Base-by-base conservation (phyloP, 2,113 vertebrate species). In the Grus americana region DNA sequence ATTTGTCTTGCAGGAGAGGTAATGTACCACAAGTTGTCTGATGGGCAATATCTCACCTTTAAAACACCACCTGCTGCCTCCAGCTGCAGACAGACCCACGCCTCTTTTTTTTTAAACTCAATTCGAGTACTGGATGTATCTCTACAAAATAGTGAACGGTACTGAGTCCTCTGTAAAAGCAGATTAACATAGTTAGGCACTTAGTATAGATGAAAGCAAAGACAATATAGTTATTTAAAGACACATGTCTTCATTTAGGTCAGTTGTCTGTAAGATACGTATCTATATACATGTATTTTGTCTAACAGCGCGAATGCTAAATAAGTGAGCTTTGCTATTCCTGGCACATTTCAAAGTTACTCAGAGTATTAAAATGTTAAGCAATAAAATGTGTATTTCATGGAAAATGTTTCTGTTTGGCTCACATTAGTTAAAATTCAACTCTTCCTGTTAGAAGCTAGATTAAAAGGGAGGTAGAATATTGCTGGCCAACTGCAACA, bases 331-430 rank as follows among this genome's bases (percentile, higher is more conserved):
- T 92, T 86, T 95, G n/a, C 49, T 88, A 81, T 93, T 94, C 47
- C 79, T 85, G 70, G 71, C 62, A 88, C 40, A 86, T 92, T 79
- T 82, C 47, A 65, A 63, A 95, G 57, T 87, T 94, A 59, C 26
- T 79, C 65, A 75, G 70, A 57, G 26, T 90, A 90, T 82, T 76
- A 93, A 92, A 92, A 94, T 81, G 50, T 71, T 94, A 71, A 90
- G 85, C 70, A 82, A 75, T 89, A 87, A 85, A 85, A 94, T 50
- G 17, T 71, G 15, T 40, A 38, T 96, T 87, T 92, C 18, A 34
- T 86, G 61, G 57, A 62, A 80, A 87, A 75, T 21, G 34, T 85
- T 95, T 91, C 66, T 61, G 23, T 93, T 92, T 87, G 29, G 52
- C n/a, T 90, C 32, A 75, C 24, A 38, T 67, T 71, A 90, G 71